Evolutionary conservation across 2,888 invertebrate species (phyloP), one percentile per base, ranked within the genome.

Genomic region (Nysson spinosus): DNA sequence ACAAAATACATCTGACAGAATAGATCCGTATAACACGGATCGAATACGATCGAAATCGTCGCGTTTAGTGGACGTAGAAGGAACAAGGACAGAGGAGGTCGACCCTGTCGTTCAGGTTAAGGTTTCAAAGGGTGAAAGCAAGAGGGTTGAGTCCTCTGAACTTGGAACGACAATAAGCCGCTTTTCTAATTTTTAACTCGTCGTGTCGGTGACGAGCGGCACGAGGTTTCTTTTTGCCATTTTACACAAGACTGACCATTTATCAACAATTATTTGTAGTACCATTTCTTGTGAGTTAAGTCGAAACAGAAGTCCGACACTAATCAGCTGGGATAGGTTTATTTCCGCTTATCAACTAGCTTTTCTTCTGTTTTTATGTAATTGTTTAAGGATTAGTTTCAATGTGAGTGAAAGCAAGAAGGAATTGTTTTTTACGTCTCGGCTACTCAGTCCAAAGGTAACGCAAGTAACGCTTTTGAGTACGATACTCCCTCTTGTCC

Each of bases 221-320:
- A 58, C 56, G 34, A 47, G 12, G 46, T 32, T 11, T 26, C 30
- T 30, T 16, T 46, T 67, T 51, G 47, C 17, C 62, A 61, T 55
- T 70, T 30, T 76, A 67, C 67, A 60, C 61, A 49, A 54, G 54
- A 66, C 47, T 66, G 64, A 56, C 39, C 57, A 42, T 76, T 66
- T 62, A 11, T 42, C 46, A 65, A 64, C 62, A 61, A 72, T 74
- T 39, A 63, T 35, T 14, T 37, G 12, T 16, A 14, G n/a, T 34
- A 69, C 63, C 65, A 67, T 71, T 77, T 46, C 60, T 58, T 42
- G 65, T 44, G 55, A 44, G 49, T 37, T 37, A 61, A 72, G 54
- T 58, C 64, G 62, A 46, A 30, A 43, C 57, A 43, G 50, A 51
- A 39, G 24, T 26, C 16, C 35, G 35, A 64, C 50, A 64, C 39